Evolutionary conservation across 1,140 invertebrate species (phyloP).

Genomic region (Charaxes varanes): DNA sequence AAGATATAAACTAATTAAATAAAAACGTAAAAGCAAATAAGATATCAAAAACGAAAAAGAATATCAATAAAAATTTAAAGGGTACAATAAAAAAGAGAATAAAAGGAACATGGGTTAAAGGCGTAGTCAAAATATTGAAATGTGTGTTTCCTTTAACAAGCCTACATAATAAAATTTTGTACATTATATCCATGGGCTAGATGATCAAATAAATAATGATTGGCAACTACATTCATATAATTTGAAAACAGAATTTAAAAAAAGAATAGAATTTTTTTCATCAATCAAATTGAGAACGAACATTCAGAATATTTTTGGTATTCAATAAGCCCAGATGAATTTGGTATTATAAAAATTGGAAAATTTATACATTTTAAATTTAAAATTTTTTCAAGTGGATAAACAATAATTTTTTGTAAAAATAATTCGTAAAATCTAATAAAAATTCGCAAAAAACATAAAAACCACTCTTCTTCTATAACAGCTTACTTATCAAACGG

Average conservation of each 20-base stretch:
- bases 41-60: no score
- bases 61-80: no score
- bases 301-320: conserved; percentile 31
- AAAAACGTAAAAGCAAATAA: no score
- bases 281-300: conserved; percentile 13
- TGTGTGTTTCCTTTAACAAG: no score
- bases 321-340: conserved; percentile 32
- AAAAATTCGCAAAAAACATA: conserved; percentile 28
- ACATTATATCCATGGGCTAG: neutral
- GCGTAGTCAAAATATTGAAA: no score
- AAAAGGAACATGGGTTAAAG: no score
- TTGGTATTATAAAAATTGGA: conserved; percentile 34
- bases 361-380: conserved; percentile 28
- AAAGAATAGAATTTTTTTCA: neutral
- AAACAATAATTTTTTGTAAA: conserved; percentile 8
- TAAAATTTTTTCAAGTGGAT: conserved; percentile 44
- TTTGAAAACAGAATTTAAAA: conserved; percentile 1
- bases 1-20: neutral
- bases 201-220: no score
- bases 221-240: neutral
- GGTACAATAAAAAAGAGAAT: no score
- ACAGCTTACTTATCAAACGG: no score
- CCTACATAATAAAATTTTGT: no score
- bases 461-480: conserved; percentile 23
- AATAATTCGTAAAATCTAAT: conserved; percentile 13